Base-by-base conservation (phyloP, 2,113 vertebrate species). In the Dinomys branickii region DNA sequence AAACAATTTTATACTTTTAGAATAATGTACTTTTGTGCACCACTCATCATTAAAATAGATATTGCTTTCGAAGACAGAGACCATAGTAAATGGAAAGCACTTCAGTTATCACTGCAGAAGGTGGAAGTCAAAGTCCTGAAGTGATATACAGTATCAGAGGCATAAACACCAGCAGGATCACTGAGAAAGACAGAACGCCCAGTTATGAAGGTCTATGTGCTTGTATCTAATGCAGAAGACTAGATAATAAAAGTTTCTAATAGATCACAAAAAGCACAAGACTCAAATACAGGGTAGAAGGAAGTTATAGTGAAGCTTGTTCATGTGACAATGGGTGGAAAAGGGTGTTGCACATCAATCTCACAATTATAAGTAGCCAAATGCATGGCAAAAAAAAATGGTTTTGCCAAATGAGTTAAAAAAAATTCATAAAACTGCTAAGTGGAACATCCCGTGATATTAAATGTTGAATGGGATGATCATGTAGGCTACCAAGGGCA, bases 371-470 rank as follows among this genome's bases (percentile, higher is more conserved):
- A 35, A 69, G 59, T 17, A 75, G 35, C 28, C 41, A 88, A n/a
- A 41, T 86, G 12, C 26, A 59, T 41, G 71, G 5, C 6, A 54
- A 69, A 85, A 77, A 17, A 0, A 0, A 26, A 2, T 7, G 30
- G 41, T 83, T 85, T 75, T 87, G 30, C 26, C 58, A 75, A 86
- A 30, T 84, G 20, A n/a, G 86, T 61, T 69, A 38, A 58, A 81
- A 81, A 78, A 19, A 14, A 54, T 81, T 86, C 3, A 58, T 78
- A 61, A 41, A 71, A n/a, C 0, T 56, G 3, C 2, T 24, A 82
- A 58, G 19, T 80, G 41, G 4, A 59, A 38, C 7, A 90, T 89
- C 4, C 2, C 0, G 58, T 47, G 67, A 75, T 14, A 67, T 61
- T 86, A 86, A 63, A 52, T 30, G 0, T 58, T 90, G 47, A 71